Conservation (phyloP, 2,888 invertebrate genomes). For the Ormia ochracea region DNA sequence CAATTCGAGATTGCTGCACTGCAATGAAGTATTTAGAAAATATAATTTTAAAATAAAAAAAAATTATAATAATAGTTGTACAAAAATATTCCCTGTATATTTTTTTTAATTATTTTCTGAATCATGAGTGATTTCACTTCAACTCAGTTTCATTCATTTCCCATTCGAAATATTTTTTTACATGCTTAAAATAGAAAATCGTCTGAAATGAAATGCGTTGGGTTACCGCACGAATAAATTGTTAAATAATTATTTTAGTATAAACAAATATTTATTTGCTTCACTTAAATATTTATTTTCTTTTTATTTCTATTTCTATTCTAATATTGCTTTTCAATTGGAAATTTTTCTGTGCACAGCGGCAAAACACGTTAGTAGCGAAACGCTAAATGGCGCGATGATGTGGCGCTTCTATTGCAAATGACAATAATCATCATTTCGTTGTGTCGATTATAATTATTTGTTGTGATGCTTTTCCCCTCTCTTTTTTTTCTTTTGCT, state of each 20-base stretch:
- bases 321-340: conserved; percentile 17
- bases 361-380: neutral
- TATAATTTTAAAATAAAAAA: neutral
- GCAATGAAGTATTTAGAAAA: no score
- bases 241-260: conserved; percentile 35
- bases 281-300: conserved; percentile 21
- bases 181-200: neutral
- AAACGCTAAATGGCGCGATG: neutral
- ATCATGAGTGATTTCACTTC: neutral
- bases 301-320: conserved; percentile 1
- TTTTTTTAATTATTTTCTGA: neutral
- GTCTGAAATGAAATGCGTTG: neutral
- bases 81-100: neutral
- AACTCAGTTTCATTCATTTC: neutral
- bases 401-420: neutral
- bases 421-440: conserved; percentile 20
- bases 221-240: conserved; percentile 33
- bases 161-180: neutral
- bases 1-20: no score
- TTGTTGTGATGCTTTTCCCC: conserved; percentile 29
- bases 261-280: conserved; percentile 45
- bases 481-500: no score
- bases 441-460: conserved; percentile 27
- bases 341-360: neutral
- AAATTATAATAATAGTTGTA: no score